Percentiles rank a stretch among this genome's conserved stretches.
Conservation (phyloP, 2,797 vertebrate genomes). For the Megalops cyprinoides region DNA sequence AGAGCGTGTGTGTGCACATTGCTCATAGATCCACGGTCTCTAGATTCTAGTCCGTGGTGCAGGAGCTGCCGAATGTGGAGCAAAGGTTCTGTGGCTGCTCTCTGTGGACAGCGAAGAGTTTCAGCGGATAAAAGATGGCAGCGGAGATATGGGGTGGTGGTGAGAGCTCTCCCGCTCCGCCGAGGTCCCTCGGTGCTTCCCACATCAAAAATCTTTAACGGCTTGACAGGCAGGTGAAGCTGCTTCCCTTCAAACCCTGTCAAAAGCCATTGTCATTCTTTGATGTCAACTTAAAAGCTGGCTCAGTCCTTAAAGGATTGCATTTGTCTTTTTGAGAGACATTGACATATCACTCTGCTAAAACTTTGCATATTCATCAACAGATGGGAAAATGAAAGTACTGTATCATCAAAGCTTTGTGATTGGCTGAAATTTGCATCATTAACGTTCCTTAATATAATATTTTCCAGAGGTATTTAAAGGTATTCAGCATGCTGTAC, state of each 20-base stretch:
- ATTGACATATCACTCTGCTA: too few species aligned
- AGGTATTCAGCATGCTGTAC: background rate
- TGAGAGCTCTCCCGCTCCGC: constrained; percentile 25
- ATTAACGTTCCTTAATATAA: constrained; percentile 2
- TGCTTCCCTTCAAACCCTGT: background rate
- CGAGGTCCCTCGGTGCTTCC: constrained; percentile 51
- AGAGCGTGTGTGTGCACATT: background rate
- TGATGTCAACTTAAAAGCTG: constrained; percentile 18
- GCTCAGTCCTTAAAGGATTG: too few species aligned
- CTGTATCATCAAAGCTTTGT: too few species aligned
- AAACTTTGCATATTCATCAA: too few species aligned
- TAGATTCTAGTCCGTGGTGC: background rate
- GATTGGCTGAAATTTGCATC: background rate
- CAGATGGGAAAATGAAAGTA: too few species aligned
- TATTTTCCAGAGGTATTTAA: constrained; percentile 30
- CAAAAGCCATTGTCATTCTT: background rate
- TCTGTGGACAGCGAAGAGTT: background rate
- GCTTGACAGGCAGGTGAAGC: constrained; percentile 27
- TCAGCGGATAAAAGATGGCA: background rate
- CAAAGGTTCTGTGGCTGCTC: too few species aligned
- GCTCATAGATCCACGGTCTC: background rate
- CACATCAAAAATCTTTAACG: constrained; percentile 49
- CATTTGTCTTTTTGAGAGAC: too few species aligned
- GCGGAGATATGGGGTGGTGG: background rate
- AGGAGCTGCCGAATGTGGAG: too few species aligned